Evolutionary conservation across 2,797 vertebrate genomes (phyloP).

Genomic region (Ispidina picta): DNA sequence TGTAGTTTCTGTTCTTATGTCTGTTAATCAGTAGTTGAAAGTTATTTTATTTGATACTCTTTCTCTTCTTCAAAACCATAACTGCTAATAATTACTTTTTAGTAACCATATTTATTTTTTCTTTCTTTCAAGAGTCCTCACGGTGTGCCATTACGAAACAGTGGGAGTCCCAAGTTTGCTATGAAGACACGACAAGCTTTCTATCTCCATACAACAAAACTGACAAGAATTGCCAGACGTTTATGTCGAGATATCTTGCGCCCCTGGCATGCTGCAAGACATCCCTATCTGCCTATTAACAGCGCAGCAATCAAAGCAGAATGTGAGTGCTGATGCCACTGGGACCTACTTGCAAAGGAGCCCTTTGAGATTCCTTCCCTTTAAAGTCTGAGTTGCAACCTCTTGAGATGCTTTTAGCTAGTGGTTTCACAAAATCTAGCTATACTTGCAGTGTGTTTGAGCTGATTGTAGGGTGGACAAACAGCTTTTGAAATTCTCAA

Average conservation of each 20-base stretch:
- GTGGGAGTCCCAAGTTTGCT: conserved; percentile 95
- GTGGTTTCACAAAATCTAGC: not conserved
- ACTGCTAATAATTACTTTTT: not conserved
- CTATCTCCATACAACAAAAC: conserved; percentile 90
- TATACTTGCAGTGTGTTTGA: not conserved
- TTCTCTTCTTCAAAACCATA: not conserved
- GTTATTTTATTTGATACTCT: not conserved
- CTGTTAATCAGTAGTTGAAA: not conserved
- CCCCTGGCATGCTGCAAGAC: conserved; percentile 88
- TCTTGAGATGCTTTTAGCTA: not conserved
- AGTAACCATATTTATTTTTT: conserved; percentile 7
- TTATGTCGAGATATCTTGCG: conserved; percentile 93
- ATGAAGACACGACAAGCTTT: conserved; percentile 98
- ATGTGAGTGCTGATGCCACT: conserved; percentile 80
- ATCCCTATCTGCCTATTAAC: conserved; percentile 95
- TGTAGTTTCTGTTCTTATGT: not conserved
- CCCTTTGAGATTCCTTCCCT: not conserved
- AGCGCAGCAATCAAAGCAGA: conserved; percentile 95
- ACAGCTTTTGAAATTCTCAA: not conserved
- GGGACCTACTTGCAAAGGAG: not conserved
- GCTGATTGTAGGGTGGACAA: not conserved
- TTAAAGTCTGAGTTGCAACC: not conserved
- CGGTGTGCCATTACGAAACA: conserved; percentile 87
- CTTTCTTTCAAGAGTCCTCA: conserved; percentile 87
- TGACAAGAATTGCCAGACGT: conserved; percentile 89